Evolutionary conservation across 2,797 vertebrate species (phyloP), one percentile per base, ranked within the genome.

Genomic region (Enteromius treurensis): DNA sequence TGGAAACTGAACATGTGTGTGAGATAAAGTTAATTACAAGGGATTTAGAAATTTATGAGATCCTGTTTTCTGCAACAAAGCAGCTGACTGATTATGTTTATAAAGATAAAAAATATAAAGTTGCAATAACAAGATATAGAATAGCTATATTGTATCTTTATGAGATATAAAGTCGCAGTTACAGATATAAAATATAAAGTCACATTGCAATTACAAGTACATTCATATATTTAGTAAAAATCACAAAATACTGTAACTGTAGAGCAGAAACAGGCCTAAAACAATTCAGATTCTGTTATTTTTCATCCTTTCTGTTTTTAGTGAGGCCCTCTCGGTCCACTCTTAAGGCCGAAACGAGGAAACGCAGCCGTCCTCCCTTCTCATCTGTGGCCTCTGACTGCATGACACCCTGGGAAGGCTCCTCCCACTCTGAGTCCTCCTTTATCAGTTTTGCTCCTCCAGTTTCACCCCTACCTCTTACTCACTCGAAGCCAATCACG

Each of bases 381-480:
- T 88, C 84, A 0, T 87, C 86, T 17, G 68, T 75, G 58, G 79
- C 34, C 15, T 87, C 90, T 4, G 92, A 94, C 74, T 85, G 88
- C 75, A 89, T 95, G 85, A 80, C 93, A 1, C 93, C 94, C 0
- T 95, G 93, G 93, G 90, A 88, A 29, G 82, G 87, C 23, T 86
- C 90, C 23, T 90, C 88, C 58, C 90, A 91, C 42, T 90, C 92
- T 0, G 92, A 94, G 11, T 92, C 93, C 60, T 95, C 94, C 64
- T 95, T 94, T 45, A 78, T 88, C 5, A 86, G 88, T 55, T 90
- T 95, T 42, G 89, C 89, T 2, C 78, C 84, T 8, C 81, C 85
- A 19, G 81, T 85, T 1, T 87, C 91, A 26, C 86, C 88, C 21
- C 51, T 76, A 47, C 77, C 79, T 13, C 68, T 84, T 21, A 21